Conservation (phyloP, 2,113 vertebrate genomes). For the Centropus bengalensis region DNA sequence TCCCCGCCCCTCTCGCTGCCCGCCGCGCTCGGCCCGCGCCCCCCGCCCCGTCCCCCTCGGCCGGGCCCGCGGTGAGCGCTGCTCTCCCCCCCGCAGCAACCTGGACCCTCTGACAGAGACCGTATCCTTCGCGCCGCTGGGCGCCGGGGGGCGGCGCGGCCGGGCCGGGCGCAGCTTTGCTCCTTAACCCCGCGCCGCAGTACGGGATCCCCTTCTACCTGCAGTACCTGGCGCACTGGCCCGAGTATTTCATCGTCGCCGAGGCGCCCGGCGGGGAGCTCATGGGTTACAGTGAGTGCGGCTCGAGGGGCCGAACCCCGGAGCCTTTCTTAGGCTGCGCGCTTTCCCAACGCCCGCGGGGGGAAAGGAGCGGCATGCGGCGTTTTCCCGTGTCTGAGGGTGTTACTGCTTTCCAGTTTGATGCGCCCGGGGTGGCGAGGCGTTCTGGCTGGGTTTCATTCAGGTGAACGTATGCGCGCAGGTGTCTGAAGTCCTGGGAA, state of each 20-base stretch:
- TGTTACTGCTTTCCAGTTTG: background rate
- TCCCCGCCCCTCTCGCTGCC: too few species aligned
- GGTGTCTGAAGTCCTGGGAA: background rate
- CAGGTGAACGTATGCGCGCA: fast-evolving
- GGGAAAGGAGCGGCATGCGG: background rate
- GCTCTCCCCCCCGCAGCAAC: slow-evolving; percentile 79
- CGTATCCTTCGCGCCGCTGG: slow-evolving; percentile 17
- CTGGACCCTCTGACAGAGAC: slow-evolving; percentile 86
- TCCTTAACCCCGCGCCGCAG: slow-evolving; percentile 78
- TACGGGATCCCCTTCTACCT: slow-evolving; percentile 97
- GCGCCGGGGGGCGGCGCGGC: background rate
- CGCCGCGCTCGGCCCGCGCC: too few species aligned
- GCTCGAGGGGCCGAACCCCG: too few species aligned
- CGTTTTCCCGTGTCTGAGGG: background rate
- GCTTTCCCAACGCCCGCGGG: fast-evolving
- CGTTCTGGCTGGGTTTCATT: background rate
- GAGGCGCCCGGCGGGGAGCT: slow-evolving; percentile 94
- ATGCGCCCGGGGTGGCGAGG: too few species aligned
- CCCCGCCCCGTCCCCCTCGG: too few species aligned
- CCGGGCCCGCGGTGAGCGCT: too few species aligned
- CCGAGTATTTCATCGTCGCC: slow-evolving; percentile 95
- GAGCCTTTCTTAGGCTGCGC: too few species aligned
- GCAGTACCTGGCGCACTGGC: slow-evolving; percentile 97
- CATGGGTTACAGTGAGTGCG: slow-evolving; percentile 93
- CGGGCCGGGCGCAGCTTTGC: background rate